Conservation (phyloP, 2,797 vertebrate genomes). For the Halcyon smyrnensis region DNA sequence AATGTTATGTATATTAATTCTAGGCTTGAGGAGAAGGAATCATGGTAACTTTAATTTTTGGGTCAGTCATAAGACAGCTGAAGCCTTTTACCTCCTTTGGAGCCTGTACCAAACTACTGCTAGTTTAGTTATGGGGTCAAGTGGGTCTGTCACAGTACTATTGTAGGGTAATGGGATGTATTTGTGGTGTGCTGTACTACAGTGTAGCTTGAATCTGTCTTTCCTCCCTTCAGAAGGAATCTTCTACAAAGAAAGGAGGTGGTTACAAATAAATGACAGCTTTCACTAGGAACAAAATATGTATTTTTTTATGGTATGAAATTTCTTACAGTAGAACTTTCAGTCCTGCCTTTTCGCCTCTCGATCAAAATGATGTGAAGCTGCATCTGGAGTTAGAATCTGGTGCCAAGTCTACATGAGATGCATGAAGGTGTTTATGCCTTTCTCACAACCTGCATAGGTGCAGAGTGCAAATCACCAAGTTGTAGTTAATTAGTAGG, state of each 20-base stretch:
- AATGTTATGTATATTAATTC: neutral
- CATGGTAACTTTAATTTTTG: neutral
- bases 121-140: neutral
- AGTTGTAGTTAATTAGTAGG: neutral
- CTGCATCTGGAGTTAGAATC: neutral
- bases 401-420: neutral
- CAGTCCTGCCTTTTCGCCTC: neutral
- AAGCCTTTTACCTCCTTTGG: neutral
- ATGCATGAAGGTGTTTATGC: neutral
- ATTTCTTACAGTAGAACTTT: neutral
- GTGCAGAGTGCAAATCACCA: neutral
- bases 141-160: neutral
- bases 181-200: neutral
- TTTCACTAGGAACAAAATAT: neutral
- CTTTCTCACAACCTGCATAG: neutral
- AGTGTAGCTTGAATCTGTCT: neutral
- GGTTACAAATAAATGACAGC: neutral
- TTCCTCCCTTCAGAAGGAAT: neutral
- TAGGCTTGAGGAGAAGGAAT: neutral
- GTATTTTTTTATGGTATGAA: neutral
- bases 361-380: neutral
- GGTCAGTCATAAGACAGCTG: neutral
- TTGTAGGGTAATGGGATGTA: neutral
- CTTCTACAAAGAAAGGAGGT: too few species aligned
- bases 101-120: neutral